phyloP scores from a whole-genome alignment of 2,888 invertebrate species.

The Monopis laevigella region DNA sequence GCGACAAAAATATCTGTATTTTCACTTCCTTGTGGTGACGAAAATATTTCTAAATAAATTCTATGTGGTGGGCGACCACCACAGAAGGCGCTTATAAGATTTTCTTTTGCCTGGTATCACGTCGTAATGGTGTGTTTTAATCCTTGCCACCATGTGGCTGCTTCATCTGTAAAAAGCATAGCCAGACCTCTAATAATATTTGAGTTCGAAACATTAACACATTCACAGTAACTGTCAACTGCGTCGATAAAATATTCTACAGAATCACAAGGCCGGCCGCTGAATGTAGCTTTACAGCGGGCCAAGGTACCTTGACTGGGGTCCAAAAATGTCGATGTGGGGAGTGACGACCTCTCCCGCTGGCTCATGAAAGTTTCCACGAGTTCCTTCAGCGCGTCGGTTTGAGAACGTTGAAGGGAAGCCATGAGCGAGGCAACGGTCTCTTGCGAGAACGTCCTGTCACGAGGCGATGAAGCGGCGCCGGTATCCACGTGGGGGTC shows the following conservation, averaged over 20 bases:
- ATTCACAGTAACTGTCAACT: neutral
- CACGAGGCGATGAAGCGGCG: too few relatives aligned
- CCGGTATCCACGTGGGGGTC: too few relatives aligned
- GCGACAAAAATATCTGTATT: slow-evolving; percentile 17
- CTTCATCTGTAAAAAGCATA: slow-evolving; percentile 13
- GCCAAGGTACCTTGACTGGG: neutral
- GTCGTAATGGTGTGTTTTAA: slow-evolving; percentile 4
- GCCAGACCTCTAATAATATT: slow-evolving; percentile 17
- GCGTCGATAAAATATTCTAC: neutral
- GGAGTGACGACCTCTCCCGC: too few relatives aligned
- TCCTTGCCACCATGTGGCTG: slow-evolving; percentile 15
- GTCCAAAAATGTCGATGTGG: neutral
- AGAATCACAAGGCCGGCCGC: neutral
- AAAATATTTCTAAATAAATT: slow-evolving; percentile 16
- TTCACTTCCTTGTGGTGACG: slow-evolving; percentile 12
- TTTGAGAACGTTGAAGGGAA: neutral
- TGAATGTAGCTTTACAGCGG: neutral
- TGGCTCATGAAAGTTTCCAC: neutral
- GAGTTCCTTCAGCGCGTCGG: neutral
- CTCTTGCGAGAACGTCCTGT: too few relatives aligned
- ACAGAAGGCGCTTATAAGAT: slow-evolving; percentile 11
- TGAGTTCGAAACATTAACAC: slow-evolving; percentile 14
- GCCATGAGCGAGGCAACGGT: neutral
- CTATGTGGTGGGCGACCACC: slow-evolving; percentile 14
- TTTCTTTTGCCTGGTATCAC: slow-evolving; percentile 12